Conservation (phyloP, 1,140 invertebrate species). For the Eriosoma lanigerum region DNA sequence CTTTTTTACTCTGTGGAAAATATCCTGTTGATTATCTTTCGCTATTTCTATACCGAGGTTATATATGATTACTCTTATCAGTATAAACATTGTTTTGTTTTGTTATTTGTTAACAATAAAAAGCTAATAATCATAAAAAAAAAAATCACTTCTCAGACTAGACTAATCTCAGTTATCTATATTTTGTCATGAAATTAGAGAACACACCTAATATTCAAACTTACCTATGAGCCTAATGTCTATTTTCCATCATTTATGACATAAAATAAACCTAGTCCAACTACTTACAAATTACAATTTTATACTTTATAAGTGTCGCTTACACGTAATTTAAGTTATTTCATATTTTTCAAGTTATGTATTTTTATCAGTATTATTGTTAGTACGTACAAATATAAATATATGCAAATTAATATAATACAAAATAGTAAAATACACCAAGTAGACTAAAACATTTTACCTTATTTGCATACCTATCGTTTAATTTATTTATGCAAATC, state of each 20-base stretch:
- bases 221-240: no score
- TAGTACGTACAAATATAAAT: background rate
- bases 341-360: no score
- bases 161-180: background rate
- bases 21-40: no score
- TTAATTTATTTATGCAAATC: slow-evolving; percentile 29
- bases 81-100: no score
- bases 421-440: background rate
- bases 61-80: slow-evolving; percentile 42
- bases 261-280: background rate
- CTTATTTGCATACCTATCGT: slow-evolving; percentile 4
- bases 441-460: background rate
- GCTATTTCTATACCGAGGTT: background rate
- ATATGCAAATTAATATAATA: background rate
- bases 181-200: background rate
- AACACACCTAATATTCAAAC: no score
- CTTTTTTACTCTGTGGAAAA: no score
- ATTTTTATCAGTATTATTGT: background rate
- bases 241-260: background rate
- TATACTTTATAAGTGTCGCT: no score
- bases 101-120: slow-evolving; percentile 22
- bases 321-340: no score
- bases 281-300: no score
- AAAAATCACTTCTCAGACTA: no score
- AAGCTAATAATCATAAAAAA: no score